Conservation (phyloP, 2,888 invertebrate genomes). For the Papilio gigon region DNA sequence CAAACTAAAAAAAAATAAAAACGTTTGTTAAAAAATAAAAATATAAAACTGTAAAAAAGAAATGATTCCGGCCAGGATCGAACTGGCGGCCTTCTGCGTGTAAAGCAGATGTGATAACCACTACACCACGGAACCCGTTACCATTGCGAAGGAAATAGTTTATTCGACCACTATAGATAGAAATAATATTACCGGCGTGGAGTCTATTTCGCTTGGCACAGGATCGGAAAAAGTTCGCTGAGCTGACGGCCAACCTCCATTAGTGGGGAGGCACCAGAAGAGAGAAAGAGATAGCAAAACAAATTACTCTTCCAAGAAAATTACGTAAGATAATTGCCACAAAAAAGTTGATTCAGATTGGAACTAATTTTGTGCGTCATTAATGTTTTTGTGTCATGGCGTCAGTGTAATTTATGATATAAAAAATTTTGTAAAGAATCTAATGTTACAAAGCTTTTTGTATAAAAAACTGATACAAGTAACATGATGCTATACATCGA, state of each 20-base stretch:
- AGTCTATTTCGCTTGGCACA: too few relatives aligned
- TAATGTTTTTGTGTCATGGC: not conserved
- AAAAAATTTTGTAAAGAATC: not conserved
- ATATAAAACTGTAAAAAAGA: conserved; percentile 8
- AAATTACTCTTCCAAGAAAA: conserved; percentile 14
- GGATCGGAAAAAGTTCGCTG: too few relatives aligned
- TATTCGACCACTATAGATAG: too few relatives aligned
- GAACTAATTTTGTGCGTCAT: not conserved
- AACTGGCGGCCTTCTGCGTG: conserved; percentile 52
- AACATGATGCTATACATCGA: too few relatives aligned
- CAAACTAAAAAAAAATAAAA: not conserved
- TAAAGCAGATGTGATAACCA: conserved; percentile 80
- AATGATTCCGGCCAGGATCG: conserved; percentile 51
- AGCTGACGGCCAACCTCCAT: too few relatives aligned
- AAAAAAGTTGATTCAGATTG: not conserved
- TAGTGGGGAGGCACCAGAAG: too few relatives aligned
- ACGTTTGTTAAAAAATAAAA: conserved; percentile 45
- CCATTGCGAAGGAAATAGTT: fast-evolving
- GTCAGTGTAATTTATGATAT: not conserved
- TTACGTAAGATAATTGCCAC: conserved; percentile 3
- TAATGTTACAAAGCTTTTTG: too few relatives aligned
- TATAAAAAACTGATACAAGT: not conserved
- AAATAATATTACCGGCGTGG: too few relatives aligned
- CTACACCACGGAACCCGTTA: conserved; percentile 65
- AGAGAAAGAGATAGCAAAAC: too few relatives aligned